Percentiles rank a stretch among this genome's conserved stretches.
Evolutionary conservation across 2,113 vertebrate genomes (phyloP).

Genomic region (Megalops atlanticus): DNA sequence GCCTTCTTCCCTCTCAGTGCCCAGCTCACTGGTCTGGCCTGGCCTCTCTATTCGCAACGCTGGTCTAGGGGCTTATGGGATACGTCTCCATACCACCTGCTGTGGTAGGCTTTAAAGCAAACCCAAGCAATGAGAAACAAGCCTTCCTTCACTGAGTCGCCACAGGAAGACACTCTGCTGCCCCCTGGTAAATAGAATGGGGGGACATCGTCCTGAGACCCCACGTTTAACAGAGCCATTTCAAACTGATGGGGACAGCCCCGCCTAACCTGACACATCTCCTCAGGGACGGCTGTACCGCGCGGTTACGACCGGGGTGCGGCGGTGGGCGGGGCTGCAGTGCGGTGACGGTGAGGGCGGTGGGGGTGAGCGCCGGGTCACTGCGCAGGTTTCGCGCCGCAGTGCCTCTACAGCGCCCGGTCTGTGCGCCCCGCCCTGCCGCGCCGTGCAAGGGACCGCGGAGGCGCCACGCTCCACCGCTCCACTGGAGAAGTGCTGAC

Average conservation of each 20-base stretch:
- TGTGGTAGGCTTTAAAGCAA: neutral
- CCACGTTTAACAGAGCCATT: neutral
- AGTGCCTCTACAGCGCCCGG: neutral
- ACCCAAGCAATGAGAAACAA: neutral
- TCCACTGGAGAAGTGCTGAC: constrained; percentile 26
- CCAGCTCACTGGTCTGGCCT: neutral
- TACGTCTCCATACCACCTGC: neutral
- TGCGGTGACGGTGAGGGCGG: neutral
- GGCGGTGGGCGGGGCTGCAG: too few species aligned
- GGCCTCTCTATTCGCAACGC: neutral
- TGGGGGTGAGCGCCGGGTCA: neutral
- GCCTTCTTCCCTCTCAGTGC: neutral
- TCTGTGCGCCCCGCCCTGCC: neutral
- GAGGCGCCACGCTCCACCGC: neutral
- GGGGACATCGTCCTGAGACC: neutral
- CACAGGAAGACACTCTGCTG: neutral
- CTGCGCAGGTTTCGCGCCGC: neutral
- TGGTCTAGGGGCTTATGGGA: neutral
- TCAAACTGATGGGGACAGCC: neutral
- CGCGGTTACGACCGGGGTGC: too few species aligned
- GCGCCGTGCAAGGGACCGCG: neutral
- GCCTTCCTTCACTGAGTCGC: neutral
- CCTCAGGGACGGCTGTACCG: too few species aligned
- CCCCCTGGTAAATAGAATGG: neutral
- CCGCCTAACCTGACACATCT: neutral